Conservation (phyloP, 2,113 vertebrate genomes). For the Myotis davidii region DNA sequence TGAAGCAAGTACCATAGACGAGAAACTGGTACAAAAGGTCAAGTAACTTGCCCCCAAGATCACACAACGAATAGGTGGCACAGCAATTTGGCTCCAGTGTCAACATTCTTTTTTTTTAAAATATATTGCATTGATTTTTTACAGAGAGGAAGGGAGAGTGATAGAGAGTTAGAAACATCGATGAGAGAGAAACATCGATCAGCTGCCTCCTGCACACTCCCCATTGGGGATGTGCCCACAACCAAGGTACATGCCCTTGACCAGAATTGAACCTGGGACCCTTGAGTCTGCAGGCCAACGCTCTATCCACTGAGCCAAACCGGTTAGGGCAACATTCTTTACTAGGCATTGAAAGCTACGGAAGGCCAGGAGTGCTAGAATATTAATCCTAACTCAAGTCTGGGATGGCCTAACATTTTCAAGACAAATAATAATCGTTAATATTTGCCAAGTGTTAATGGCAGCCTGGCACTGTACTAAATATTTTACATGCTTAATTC, state of each 20-base stretch:
- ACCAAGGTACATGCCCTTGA: no score
- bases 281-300: no score
- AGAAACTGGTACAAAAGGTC: neutral
- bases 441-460: neutral
- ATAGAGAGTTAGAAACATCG: no score
- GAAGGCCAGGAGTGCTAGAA: neutral
- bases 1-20: neutral
- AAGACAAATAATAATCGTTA: neutral
- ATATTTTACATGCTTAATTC: neutral
- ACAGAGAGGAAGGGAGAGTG: no score
- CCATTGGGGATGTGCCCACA: no score
- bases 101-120: neutral
- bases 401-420: neutral
- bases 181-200: no score
- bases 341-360: neutral
- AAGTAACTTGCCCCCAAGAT: neutral
- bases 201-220: no score
- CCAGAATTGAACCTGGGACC: no score
- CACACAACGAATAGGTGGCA: neutral
- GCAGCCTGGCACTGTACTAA: neutral
- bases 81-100: neutral
- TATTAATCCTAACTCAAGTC: conserved; percentile 12
- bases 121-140: no score
- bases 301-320: no score
- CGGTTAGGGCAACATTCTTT: neutral